Base-by-base conservation (phyloP, 2,113 vertebrate species). In the Triplophysa rosa region DNA sequence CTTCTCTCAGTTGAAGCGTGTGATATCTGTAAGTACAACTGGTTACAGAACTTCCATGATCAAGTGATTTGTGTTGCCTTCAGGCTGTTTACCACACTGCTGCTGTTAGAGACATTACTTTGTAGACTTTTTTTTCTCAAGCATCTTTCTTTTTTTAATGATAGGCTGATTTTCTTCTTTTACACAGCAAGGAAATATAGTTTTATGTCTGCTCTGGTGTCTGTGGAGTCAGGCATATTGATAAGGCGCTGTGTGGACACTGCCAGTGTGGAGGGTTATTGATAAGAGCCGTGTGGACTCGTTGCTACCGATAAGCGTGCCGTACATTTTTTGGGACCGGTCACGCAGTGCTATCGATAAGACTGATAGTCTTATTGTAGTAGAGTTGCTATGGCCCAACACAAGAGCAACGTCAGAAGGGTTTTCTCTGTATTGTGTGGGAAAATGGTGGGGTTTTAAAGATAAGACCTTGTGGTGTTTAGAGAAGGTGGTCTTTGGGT, bases 101-200 rank as follows among this genome's bases (percentile, higher is more conserved):
- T 29, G 24, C 14, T 59, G 19, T 56, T 72, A n/a, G 8, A 58
- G 19, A 40, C 49, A 71, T n/a, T 54, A 26, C 24, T 21, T 37
- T 71, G 49, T 21, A 4, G 26, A 21, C 21, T 16, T 63, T 2
- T 40, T 52, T 63, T 10, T 49, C 14, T 62, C 7, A 23, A 8
- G 61, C 19, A 14, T 61, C 71, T 24, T 45, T 42, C 59, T 42
- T 1, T 24, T 9, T 8, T 26, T 63, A 92, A 90, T 88, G 89
- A 87, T 78, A 68, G 84, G 67, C 82, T 90, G 89, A 90, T 91
- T 92, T 89, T 88, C 92, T 92, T 90, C 9, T 91, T 88, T 89
- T 91, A 90, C 90, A 89, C 90, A 91, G 89, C 90, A 83, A 84
- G 86, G 86, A 37, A 37, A 8, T 37, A 6, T 7, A 37, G 33